These are phyloP conservation scores for Lochmaea crataegi DNA, from an alignment of 2,888 invertebrate species.

Conservation along the genomic window DNA sequence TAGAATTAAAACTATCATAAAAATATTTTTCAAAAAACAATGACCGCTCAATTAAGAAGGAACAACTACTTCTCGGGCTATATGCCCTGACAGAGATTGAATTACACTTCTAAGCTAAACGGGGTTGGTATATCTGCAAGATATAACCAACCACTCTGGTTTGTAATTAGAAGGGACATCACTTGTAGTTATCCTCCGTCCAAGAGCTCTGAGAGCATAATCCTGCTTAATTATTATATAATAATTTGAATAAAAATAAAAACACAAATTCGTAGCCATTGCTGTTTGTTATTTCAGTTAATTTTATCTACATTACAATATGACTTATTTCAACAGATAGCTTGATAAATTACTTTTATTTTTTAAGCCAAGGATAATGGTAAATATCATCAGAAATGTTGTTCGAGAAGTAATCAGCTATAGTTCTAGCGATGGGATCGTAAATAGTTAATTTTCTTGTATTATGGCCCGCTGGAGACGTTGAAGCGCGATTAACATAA, in stretches of 20 bases:
- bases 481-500: conserved; percentile 23
- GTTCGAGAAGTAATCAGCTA: conserved; percentile 62
- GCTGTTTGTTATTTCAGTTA: background rate
- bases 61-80: too few species aligned
- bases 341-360: conserved; percentile 21
- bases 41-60: too few species aligned
- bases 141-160: too few species aligned
- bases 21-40: too few species aligned
- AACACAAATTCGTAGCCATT: background rate
- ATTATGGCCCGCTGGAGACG: conserved; percentile 35
- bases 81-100: too few species aligned
- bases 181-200: too few species aligned
- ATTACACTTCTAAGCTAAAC: too few species aligned
- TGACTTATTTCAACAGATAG: conserved; percentile 2
- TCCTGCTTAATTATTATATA: too few species aligned
- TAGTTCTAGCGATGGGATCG: conserved; percentile 62
- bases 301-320: background rate
- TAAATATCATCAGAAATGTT: conserved; percentile 50
- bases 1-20: too few species aligned
- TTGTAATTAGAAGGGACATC: too few species aligned
- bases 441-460: conserved; percentile 51
- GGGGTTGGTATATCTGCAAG: too few species aligned
- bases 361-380: conserved; percentile 39
- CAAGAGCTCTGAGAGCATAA: too few species aligned
- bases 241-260: background rate